Evolutionary conservation across 2,888 invertebrate genomes (phyloP).

Genomic region (Pristionchus entomophagus): DNA sequence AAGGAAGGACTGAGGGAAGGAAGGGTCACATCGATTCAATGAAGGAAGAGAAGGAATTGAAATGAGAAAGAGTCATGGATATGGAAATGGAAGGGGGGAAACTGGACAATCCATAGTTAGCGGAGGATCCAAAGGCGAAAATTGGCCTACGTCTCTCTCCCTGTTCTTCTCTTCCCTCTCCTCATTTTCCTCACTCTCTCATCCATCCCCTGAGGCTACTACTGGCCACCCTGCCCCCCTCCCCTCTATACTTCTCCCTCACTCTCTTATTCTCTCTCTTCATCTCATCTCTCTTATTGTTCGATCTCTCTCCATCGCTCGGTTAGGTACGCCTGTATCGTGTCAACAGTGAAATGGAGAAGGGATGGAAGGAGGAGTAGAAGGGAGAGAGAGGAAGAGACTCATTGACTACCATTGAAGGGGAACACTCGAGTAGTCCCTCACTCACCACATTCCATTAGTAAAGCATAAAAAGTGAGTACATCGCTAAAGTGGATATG

Average conservation of each 20-base stretch:
- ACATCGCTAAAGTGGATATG: too few relatives aligned
- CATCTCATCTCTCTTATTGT: neutral
- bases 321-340: constrained; percentile 11
- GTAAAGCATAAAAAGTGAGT: neutral
- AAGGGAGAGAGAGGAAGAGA: neutral
- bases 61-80: neutral
- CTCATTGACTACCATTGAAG: too few relatives aligned
- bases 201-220: constrained; percentile 29
- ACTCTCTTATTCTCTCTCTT: neutral
- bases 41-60: neutral
- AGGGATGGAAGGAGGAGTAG: neutral
- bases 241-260: neutral
- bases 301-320: neutral
- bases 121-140: neutral
- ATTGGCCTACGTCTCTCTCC: constrained; percentile 21
- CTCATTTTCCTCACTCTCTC: constrained; percentile 1
- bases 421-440: neutral
- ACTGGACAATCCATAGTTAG: constrained; percentile 34
- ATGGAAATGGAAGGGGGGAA: neutral
- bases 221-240: neutral
- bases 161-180: constrained; percentile 13
- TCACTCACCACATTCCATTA: neutral
- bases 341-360: constrained; percentile 29
- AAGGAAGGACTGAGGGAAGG: neutral
- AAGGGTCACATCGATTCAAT: neutral